phyloP scores from a whole-genome alignment of 2,888 invertebrate genomes.

The Anthoptus insignis region DNA sequence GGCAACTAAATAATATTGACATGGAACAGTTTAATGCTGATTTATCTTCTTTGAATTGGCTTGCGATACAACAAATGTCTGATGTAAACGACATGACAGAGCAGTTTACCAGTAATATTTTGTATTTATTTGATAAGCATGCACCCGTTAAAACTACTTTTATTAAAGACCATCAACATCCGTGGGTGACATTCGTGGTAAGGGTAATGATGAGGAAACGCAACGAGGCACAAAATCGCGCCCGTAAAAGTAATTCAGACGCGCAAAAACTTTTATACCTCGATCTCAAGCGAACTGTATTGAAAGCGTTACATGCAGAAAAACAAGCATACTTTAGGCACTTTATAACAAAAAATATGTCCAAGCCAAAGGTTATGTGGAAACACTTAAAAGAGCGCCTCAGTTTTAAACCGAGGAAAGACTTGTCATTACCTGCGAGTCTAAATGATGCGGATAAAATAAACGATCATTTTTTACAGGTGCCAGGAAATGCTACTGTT shows the following conservation, averaged over 20 bases:
- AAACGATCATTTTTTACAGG: conserved; percentile 1
- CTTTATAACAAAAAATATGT: conserved; percentile 28
- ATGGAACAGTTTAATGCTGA: neutral
- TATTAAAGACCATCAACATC: conserved; percentile 8
- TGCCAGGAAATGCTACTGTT: neutral
- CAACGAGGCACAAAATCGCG: conserved; percentile 17
- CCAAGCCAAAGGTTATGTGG: conserved; percentile 27
- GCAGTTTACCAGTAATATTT: neutral
- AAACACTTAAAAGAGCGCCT: conserved; percentile 27
- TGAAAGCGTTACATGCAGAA: neutral
- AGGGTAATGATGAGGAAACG: conserved; percentile 35
- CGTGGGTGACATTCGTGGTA: conserved; percentile 7
- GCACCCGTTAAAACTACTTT: neutral
- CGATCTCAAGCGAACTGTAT: conserved; percentile 8
- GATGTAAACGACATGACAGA: neutral
- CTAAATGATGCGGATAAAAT: neutral
- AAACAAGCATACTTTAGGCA: conserved; percentile 23
- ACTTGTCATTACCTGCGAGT: neutral
- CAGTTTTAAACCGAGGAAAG: neutral
- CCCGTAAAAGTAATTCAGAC: conserved; percentile 17
- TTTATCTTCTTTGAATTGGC: neutral
- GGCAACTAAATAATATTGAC: neutral
- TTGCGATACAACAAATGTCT: neutral
- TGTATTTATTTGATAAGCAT: neutral
- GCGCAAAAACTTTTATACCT: conserved; percentile 28